Evolutionary conservation across 2,888 invertebrate species (phyloP).

Genomic region (Entomobrya proxima): DNA sequence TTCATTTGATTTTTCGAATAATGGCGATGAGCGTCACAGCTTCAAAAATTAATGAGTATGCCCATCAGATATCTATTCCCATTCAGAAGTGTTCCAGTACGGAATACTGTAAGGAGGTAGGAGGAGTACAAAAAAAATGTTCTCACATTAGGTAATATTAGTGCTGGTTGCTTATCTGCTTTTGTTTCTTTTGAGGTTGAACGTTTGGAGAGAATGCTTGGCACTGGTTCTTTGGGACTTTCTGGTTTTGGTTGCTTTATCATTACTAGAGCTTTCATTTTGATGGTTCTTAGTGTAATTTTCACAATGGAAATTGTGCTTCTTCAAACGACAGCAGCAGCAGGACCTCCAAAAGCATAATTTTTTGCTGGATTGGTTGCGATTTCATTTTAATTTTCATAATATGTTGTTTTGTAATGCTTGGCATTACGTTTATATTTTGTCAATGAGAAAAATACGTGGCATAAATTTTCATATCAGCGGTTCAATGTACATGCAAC

Average conservation of each 20-base stretch:
- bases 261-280: slow-evolving; percentile 69
- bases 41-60: slow-evolving; percentile 70
- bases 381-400: too few relatives aligned
- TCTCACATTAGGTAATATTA: background rate
- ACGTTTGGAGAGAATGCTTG: slow-evolving; percentile 70
- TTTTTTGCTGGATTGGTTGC: too few relatives aligned
- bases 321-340: slow-evolving; percentile 59
- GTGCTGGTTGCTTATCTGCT: background rate
- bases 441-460: too few relatives aligned
- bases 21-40: slow-evolving; percentile 66
- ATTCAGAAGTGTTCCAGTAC: slow-evolving; percentile 69
- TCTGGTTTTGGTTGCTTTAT: slow-evolving; percentile 71
- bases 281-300: slow-evolving; percentile 70
- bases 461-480: too few relatives aligned
- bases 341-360: background rate
- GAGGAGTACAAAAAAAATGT: background rate
- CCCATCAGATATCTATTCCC: slow-evolving; percentile 65
- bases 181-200: slow-evolving; percentile 63
- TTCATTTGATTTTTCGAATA: slow-evolving; percentile 57
- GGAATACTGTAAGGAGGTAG: slow-evolving; percentile 71
- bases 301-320: slow-evolving; percentile 74
- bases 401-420: too few relatives aligned
- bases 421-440: too few relatives aligned
- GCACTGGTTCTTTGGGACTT: slow-evolving; percentile 66
- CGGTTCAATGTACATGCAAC: too few relatives aligned